Percentiles rank a stretch among this genome's conserved stretches.
Conservation (phyloP, 2,797 vertebrate genomes). For the Phoxinus dragarum region DNA sequence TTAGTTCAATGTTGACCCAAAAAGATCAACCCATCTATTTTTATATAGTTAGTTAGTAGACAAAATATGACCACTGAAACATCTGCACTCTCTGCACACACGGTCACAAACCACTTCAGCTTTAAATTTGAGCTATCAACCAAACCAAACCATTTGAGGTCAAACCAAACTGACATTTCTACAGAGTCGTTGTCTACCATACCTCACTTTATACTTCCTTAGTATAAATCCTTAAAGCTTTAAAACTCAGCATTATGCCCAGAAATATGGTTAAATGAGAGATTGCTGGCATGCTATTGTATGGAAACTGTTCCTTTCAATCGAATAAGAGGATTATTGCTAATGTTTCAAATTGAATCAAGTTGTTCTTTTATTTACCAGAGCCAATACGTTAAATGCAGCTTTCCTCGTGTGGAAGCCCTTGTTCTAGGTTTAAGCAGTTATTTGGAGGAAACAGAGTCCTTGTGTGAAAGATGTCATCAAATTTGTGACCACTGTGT, state of each 20-base stretch:
- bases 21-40: not conserved
- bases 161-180: constrained; percentile 11
- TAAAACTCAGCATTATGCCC: not conserved
- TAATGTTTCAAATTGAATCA: not conserved
- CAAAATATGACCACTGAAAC: not conserved
- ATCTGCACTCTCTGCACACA: not conserved
- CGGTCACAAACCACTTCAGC: not conserved
- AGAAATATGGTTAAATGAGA: not conserved
- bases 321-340: not conserved
- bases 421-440: not conserved
- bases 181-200: not conserved
- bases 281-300: not conserved
- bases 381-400: not conserved
- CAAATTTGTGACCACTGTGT: constrained; percentile 13
- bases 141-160: not conserved
- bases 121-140: constrained; percentile 5
- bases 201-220: not conserved
- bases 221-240: not conserved
- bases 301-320: not conserved
- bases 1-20: not conserved
- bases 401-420: not conserved
- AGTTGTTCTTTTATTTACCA: not conserved
- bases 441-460: too few relatives aligned
- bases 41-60: too few relatives aligned
- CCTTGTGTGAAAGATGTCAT: not conserved